These are phyloP conservation scores for Chrysochloris asiatica DNA, from an alignment of 2,113 vertebrate genomes.

Conservation along the genomic window DNA sequence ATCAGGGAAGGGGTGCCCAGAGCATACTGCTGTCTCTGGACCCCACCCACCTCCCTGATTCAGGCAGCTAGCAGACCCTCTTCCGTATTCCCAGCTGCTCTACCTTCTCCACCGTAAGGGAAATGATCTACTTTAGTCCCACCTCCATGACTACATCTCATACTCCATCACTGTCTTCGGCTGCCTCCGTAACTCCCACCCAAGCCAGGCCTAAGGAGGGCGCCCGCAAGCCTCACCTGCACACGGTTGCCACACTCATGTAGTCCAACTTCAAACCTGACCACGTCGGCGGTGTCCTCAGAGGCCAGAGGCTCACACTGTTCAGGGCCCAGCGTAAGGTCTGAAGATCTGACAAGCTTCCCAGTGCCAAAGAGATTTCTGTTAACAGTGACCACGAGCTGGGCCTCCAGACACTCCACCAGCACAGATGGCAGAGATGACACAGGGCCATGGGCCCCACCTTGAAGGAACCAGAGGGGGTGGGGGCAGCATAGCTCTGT, in stretches of 20 bases:
- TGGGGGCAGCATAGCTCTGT: not conserved
- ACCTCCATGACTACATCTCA: not conserved
- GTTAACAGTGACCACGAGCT: slow-evolving; percentile 64
- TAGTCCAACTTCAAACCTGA: slow-evolving; percentile 65
- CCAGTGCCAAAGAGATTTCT: slow-evolving; percentile 79
- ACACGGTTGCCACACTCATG: slow-evolving; percentile 62
- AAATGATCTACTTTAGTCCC: not conserved
- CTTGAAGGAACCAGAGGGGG: not conserved
- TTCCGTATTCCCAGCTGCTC: fast-evolving
- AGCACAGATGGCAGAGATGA: not conserved
- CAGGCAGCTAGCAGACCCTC: not conserved
- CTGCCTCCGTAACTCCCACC: not conserved
- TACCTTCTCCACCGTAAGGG: too few species aligned
- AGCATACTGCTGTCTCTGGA: not conserved
- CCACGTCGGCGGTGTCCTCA: fast-evolving
- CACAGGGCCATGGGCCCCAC: fast-evolving
- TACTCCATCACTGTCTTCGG: not conserved
- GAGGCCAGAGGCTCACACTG: slow-evolving; percentile 57
- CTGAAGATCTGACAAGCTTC: slow-evolving; percentile 56
- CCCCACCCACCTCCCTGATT: not conserved
- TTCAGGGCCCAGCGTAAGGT: slow-evolving; percentile 71
- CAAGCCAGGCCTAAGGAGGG: fast-evolving
- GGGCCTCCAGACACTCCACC: slow-evolving; percentile 73
- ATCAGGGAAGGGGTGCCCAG: fast-evolving
- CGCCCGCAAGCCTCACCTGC: slow-evolving; percentile 70